Base-by-base conservation (phyloP, 2,888 invertebrate genomes). In the Melikaiella ostensackeni region DNA sequence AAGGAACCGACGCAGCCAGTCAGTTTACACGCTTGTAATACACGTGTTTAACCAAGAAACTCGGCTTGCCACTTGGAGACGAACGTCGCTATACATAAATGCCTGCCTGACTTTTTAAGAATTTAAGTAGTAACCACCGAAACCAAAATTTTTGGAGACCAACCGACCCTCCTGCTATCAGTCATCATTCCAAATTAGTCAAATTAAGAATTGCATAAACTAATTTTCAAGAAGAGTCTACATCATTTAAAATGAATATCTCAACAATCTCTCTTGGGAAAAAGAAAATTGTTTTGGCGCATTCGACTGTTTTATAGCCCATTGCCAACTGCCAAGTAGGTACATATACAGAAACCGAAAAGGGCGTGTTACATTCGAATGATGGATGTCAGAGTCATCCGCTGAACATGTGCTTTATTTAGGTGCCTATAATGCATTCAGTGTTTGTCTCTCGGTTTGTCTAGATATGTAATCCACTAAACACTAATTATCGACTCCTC, bases 11-110 rank as follows among this genome's bases (percentile, higher is more conserved):
- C 86, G 82, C 83, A 83, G 86, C 86, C 86, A 88, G 86, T 89
- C 88, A 87, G 87, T 90, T 91, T 91, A 90, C 91, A 89, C 90
- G 90, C 91, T 87, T 91, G 91, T 91, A 91, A 87, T 91, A 91
- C 91, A 91, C 87, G 88, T 87, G 89, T 89, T 88, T 86, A 83
- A 85, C 81, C 79, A 81, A 83, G 83, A 81, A 82, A 70, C 77
- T 75, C 70, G 46, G 30, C 70, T 38, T 70, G 70, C 24, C 42
- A 38, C 42, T 66, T 27, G 19, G 70, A 50, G 50, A 55, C 70
- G 30, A 55, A 50, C 50, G 50, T 70, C 70, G 30, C n/a, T 50
- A 27, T 76, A 42, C 38, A 63, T 55, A 64, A 75, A 75, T 59
- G 33, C 42, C 33, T 46, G 6, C 50, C 19, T 46, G 13, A 38